Conservation (phyloP, 2,113 vertebrate genomes). For the Hippocampus comes region DNA sequence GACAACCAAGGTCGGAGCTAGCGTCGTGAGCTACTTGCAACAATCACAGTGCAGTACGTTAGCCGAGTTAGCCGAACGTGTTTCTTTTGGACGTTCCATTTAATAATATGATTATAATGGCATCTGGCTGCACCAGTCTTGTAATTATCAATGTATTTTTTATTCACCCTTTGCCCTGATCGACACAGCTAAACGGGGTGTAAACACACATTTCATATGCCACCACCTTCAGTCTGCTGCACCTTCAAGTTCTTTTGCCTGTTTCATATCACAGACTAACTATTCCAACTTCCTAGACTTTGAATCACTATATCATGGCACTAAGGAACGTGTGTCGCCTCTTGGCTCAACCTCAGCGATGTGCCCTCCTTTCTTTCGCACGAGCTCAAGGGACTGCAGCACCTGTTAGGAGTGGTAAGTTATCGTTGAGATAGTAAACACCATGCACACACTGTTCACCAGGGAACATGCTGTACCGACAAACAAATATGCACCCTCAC, state of each 20-base stretch:
- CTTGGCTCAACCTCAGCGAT: conserved; percentile 49
- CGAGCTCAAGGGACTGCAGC: conserved; percentile 65
- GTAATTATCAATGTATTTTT: not conserved
- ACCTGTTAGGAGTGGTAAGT: conserved; percentile 44
- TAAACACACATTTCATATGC: not conserved
- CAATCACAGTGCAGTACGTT: conserved; percentile 9
- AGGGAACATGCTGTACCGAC: too few relatives aligned
- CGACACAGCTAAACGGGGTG: not conserved
- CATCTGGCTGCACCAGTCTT: not conserved
- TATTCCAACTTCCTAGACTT: not conserved
- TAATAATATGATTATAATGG: not conserved
- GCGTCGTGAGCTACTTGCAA: conserved; percentile 30
- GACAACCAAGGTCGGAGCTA: not conserved
- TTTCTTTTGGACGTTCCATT: not conserved
- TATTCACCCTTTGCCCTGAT: too few relatives aligned
- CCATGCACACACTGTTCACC: too few relatives aligned
- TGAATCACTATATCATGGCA: conserved; percentile 61
- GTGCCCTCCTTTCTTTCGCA: conserved; percentile 33
- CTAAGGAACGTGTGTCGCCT: conserved; percentile 60
- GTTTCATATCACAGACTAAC: not conserved
- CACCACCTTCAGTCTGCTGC: not conserved
- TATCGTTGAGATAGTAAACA: not conserved
- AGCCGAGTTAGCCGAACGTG: conserved; percentile 11
- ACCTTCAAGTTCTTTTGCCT: not conserved
- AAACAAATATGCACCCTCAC: not conserved